These are phyloP conservation scores for Thunnus thynnus DNA, from an alignment of 2,113 vertebrate species.

Conservation along the genomic window DNA sequence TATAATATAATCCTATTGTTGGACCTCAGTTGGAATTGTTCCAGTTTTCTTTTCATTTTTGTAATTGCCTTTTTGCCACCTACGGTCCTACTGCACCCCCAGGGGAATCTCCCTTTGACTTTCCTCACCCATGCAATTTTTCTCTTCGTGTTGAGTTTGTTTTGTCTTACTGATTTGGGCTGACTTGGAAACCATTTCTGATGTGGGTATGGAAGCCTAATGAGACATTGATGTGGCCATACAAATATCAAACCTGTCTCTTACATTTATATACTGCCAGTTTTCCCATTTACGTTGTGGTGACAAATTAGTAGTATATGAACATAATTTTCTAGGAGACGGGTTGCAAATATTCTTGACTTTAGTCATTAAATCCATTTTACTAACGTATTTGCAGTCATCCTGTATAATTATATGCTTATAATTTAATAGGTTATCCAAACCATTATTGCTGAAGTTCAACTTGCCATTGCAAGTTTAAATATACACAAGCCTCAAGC, in stretches of 20 bases:
- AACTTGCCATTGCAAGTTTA: conserved; percentile 1
- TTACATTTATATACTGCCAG: too few species aligned
- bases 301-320: too few species aligned
- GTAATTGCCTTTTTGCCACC: conserved; percentile 16
- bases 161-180: not conserved
- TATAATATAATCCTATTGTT: not conserved
- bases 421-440: conserved; percentile 3
- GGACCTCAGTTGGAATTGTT: conserved; percentile 1
- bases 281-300: too few species aligned
- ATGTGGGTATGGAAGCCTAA: not conserved
- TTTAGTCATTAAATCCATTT: not conserved
- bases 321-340: too few species aligned
- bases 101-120: conserved; percentile 1
- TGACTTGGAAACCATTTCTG: not conserved
- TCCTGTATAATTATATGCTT: not conserved
- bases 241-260: too few species aligned
- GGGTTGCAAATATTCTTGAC: not conserved
- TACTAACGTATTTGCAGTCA: not conserved
- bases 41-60: conserved; percentile 31
- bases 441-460: not conserved
- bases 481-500: not conserved
- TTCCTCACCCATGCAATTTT: not conserved
- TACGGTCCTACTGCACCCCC: not conserved
- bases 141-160: conserved; percentile 1
- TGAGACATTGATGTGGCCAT: not conserved